phyloP scores from a whole-genome alignment of 2,797 vertebrate genomes.

The Rhynchotus rufescens region DNA sequence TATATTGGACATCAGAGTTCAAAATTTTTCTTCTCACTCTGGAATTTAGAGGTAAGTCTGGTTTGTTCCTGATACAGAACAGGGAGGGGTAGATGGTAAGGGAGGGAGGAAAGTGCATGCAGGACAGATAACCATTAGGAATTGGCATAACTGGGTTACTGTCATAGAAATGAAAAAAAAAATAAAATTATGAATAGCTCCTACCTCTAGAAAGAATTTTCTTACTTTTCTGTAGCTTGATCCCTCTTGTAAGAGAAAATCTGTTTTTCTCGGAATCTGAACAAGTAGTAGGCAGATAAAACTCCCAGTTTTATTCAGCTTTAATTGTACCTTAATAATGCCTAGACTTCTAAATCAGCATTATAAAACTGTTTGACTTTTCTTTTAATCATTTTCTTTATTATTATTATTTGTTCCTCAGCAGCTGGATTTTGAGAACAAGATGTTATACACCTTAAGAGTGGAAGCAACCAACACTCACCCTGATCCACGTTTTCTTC shows the following conservation, averaged over 20 bases:
- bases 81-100: background rate
- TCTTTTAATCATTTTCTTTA: background rate
- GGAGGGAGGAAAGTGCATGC: background rate
- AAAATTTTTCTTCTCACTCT: background rate
- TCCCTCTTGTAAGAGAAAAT: background rate
- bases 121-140: background rate
- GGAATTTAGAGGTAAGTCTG: background rate
- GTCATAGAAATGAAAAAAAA: background rate
- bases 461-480: conserved; percentile 94
- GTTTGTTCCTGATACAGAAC: background rate
- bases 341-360: background rate
- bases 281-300: background rate
- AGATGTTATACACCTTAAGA: conserved; percentile 88
- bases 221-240: background rate
- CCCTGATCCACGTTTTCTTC: conserved; percentile 89
- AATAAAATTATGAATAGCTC: background rate
- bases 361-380: background rate
- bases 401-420: conserved; percentile 69
- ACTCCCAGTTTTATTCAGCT: background rate
- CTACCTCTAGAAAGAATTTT: background rate
- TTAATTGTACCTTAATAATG: background rate
- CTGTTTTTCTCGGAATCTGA: background rate
- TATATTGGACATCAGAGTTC: background rate
- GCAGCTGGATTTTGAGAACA: conserved; percentile 95
- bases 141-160: background rate